phyloP scores from a whole-genome alignment of 2,113 vertebrate species.

The Equus quagga region DNA sequence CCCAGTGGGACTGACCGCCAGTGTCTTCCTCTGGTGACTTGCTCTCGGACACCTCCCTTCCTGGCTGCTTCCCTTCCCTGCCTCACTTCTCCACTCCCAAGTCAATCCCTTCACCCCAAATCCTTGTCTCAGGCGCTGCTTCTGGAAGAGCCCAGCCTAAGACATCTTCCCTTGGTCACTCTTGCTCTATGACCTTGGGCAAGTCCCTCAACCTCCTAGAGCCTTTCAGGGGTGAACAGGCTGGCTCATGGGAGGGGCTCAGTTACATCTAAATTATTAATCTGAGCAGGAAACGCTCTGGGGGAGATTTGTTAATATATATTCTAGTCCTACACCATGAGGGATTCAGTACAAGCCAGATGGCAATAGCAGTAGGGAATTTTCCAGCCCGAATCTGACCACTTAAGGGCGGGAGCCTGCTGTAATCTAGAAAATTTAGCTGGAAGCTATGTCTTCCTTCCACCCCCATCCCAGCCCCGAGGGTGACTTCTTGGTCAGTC shows the following conservation, averaged over 20 bases:
- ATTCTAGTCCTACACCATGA: neutral
- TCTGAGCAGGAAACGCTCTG: neutral
- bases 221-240: neutral
- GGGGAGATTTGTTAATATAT: neutral
- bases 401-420: neutral
- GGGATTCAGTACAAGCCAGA: neutral
- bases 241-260: neutral
- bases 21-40: neutral
- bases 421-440: neutral
- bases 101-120: neutral
- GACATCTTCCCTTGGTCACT: neutral
- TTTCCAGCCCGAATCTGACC: conserved; percentile 26
- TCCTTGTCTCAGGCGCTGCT: neutral
- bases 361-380: neutral
- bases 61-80: neutral
- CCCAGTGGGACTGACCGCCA: neutral
- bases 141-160: neutral
- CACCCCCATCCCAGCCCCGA: no score
- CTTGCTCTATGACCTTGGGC: neutral
- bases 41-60: neutral
- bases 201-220: neutral
- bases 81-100: neutral
- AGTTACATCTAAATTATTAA: neutral
- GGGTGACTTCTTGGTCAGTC: neutral
- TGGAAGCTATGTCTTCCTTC: neutral